phyloP scores from a whole-genome alignment of 1,140 invertebrate species.

The Drosophila littoralis region DNA sequence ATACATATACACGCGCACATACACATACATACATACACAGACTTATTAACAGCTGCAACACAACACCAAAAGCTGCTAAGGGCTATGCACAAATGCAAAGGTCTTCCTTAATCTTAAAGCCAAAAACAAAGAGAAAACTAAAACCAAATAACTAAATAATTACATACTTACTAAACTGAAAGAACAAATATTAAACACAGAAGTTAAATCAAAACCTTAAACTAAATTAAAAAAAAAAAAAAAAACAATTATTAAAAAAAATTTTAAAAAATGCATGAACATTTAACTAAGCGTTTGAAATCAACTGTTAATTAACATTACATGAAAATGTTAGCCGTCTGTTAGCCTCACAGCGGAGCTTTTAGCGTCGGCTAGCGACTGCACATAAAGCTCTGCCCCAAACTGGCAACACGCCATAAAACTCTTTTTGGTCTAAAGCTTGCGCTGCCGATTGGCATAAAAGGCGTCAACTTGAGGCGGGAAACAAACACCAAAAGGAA shows the following conservation, averaged over 20 bases:
- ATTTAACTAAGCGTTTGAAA: slow-evolving; percentile 23
- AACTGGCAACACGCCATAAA: slow-evolving; percentile 12
- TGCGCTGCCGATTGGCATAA: background rate
- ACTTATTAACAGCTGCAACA: slow-evolving; percentile 24
- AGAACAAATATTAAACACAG: slow-evolving; percentile 9
- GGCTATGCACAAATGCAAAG: slow-evolving; percentile 58
- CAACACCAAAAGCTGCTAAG: slow-evolving; percentile 38
- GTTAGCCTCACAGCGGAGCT: slow-evolving; percentile 36
- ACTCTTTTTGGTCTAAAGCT: slow-evolving; percentile 16
- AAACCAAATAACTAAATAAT: slow-evolving; percentile 18
- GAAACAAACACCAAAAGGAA: background rate
- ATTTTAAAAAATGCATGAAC: slow-evolving; percentile 21
- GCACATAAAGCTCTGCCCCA: slow-evolving; percentile 60
- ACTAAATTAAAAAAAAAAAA: slow-evolving; percentile 8
- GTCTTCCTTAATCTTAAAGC: slow-evolving; percentile 67
- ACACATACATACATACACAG: slow-evolving; percentile 16
- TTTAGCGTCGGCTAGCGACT: slow-evolving; percentile 62
- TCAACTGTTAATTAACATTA: slow-evolving; percentile 14
- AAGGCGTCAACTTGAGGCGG: background rate
- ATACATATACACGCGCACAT: slow-evolving; percentile 15
- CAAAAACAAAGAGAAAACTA: slow-evolving; percentile 18
- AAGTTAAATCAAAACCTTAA: slow-evolving; percentile 13
- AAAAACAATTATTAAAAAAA: slow-evolving; percentile 11
- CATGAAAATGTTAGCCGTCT: slow-evolving; percentile 36
- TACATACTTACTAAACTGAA: slow-evolving; percentile 22